Conservation (phyloP, 2,797 vertebrate species). For the Danio choprae region DNA sequence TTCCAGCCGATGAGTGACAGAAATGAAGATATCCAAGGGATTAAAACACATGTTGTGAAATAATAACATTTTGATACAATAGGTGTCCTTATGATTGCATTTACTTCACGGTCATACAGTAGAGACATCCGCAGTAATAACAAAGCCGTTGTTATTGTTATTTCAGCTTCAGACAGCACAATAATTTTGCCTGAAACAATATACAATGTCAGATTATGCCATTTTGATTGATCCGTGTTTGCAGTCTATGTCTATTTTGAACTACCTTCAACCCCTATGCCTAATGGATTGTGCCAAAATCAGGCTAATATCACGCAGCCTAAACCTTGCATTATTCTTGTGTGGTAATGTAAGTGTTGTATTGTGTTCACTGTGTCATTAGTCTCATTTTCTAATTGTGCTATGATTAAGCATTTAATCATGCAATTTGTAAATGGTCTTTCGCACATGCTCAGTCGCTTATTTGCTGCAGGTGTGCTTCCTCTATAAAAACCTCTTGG, state of each 20-base stretch:
- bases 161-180: too few species aligned
- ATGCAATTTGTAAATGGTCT: not conserved
- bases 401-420: not conserved
- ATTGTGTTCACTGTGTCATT: not conserved
- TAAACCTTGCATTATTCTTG: not conserved
- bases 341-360: not conserved
- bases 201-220: too few species aligned
- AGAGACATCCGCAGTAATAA: not conserved
- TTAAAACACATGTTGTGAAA: slow-evolving; percentile 10
- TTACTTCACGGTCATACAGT: not conserved
- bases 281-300: too few species aligned
- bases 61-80: not conserved
- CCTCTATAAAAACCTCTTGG: not conserved
- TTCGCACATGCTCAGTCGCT: slow-evolving; percentile 10
- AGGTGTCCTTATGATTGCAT: not conserved
- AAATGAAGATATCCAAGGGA: not conserved
- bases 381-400: not conserved
- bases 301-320: too few species aligned
- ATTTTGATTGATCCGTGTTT: too few species aligned
- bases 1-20: slow-evolving; percentile 9
- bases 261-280: too few species aligned
- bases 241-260: too few species aligned
- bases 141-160: not conserved
- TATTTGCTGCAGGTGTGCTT: not conserved
- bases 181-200: too few species aligned